These are phyloP conservation scores for Crotophaga sulcirostris DNA, from an alignment of 2,113 vertebrate genomes.

Conservation along the genomic window DNA sequence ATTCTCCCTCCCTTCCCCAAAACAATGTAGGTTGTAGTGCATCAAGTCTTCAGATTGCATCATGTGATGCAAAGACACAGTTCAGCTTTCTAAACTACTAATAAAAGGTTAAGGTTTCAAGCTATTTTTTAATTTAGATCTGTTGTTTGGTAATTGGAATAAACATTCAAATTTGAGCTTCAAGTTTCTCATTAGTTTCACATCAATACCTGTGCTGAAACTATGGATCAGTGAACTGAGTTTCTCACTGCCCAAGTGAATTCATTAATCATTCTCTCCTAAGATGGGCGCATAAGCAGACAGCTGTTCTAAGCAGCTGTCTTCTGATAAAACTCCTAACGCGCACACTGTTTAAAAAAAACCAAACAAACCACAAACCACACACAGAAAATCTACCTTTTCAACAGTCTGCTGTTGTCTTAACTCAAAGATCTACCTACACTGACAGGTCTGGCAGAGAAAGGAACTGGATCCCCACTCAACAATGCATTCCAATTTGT, in stretches of 20 bases:
- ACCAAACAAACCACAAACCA: neutral
- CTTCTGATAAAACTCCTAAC: conserved; percentile 56
- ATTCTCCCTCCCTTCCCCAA: neutral
- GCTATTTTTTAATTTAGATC: conserved; percentile 78
- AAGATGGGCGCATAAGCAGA: conserved; percentile 77
- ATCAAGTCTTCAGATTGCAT: neutral
- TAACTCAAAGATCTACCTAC: conserved; percentile 32
- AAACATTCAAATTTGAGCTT: conserved; percentile 86
- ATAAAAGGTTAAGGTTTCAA: conserved; percentile 78
- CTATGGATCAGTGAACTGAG: conserved; percentile 83
- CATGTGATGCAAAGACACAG: neutral
- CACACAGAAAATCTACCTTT: conserved; percentile 10
- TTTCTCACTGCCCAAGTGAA: conserved; percentile 83
- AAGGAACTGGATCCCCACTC: conserved; percentile 62
- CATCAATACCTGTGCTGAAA: conserved; percentile 84
- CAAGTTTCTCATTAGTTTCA: conserved; percentile 88
- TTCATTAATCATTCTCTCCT: conserved; percentile 87
- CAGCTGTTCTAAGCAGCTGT: conserved; percentile 82
- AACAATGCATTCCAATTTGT: conserved; percentile 72
- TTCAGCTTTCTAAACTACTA: conserved; percentile 46
- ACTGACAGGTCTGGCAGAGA: conserved; percentile 18
- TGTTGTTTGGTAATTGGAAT: conserved; percentile 86
- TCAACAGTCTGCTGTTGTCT: conserved; percentile 23
- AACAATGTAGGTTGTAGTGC: conserved; percentile 2
- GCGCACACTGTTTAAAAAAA: neutral